phyloP scores from a whole-genome alignment of 2,888 invertebrate genomes.

The Bugulina stolonifera region DNA sequence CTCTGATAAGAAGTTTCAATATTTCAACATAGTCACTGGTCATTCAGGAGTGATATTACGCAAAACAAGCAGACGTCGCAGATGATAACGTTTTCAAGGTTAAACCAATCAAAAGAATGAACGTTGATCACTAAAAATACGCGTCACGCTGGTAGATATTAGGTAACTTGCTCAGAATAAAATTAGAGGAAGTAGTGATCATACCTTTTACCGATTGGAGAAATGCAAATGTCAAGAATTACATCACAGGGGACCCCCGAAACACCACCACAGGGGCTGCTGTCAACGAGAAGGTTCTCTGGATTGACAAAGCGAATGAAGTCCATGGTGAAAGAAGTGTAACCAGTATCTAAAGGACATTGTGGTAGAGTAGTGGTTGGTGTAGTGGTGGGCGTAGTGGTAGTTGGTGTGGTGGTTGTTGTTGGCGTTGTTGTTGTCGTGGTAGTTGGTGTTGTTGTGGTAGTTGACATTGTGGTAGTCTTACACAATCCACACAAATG shows the following conservation, averaged over 20 bases:
- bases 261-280: background rate
- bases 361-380: slow-evolving; percentile 1
- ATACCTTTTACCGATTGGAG: background rate
- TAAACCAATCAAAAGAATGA: no score
- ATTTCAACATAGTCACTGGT: no score
- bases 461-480: slow-evolving; percentile 1
- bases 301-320: background rate
- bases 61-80: no score
- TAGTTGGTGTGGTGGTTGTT: background rate
- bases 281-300: background rate
- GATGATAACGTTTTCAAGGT: no score
- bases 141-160: no score
- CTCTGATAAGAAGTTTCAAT: no score
- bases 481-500: background rate
- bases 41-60: no score
- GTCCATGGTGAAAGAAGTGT: slow-evolving; percentile 6
- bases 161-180: no score
- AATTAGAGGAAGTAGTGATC: no score
- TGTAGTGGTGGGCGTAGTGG: background rate
- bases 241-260: background rate
- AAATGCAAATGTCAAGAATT: background rate
- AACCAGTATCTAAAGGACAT: background rate
- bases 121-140: no score
- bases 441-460: background rate
- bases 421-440: background rate